Base-by-base conservation (phyloP, 2,888 invertebrate genomes). In the Eilema griseolum region DNA sequence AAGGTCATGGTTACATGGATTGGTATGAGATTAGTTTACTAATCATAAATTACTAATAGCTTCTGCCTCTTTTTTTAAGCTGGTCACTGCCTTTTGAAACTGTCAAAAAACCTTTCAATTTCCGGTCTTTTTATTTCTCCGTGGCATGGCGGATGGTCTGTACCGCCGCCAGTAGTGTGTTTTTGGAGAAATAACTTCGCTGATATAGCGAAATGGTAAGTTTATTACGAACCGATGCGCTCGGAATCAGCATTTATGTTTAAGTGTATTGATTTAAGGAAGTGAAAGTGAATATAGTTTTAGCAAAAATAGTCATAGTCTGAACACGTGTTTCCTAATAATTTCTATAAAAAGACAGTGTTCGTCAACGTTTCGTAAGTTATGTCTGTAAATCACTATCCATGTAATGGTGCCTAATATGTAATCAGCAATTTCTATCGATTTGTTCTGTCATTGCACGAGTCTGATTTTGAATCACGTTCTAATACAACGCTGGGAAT, bases 61-160 rank as follows among this genome's bases (percentile, higher is more conserved):
- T n/a, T 56, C 0, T 33, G 31, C 1, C 3, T 16, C 28, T 28
- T 74, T 74, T 85, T 88, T 86, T 81, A 69, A 24, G 14, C 85
- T 94, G 89, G 94, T 89, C 92, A 93, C 83, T 83, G 87, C 72
- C 87, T 76, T 61, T 85, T 82, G 78, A 57, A 78, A 79, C 79
- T 93, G 93, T 92, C 93, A 93, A 84, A 88, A 80, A 85, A 81
- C 74, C 57, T 78, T 72, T 86, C 83, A 79, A 83, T 85, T 92
- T 95, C 95, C 95, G 95, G 95, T 93, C 95, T 93, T 95, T 95
- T 94, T 87, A 94, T 84, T 94, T 90, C 95, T 94, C 91, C 95
- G 95, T 95, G 95, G 95, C 95, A 95, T 95, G 95, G 95, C 94
- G 94, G 95, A 95, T 93, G 93, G 94, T 95, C 89, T 90, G 81